Percentiles rank a stretch among this genome's conserved stretches.
These are phyloP conservation scores for Saxicola maurus DNA, from an alignment of 2,797 vertebrate genomes.

Conservation along the genomic window DNA sequence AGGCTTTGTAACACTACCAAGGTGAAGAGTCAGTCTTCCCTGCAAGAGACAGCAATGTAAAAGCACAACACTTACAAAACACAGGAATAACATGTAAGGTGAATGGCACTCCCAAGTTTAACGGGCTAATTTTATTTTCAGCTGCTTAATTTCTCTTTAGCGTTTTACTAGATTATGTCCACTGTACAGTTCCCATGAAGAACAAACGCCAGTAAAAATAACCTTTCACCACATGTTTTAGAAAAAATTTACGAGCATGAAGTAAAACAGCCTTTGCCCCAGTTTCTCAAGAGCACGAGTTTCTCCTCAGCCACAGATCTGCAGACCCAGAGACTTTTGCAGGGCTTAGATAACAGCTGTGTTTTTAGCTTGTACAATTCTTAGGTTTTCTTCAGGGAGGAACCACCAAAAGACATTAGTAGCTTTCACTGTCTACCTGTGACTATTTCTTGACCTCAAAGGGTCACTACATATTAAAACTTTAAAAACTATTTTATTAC, in stretches of 20 bases:
- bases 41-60: background rate
- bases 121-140: background rate
- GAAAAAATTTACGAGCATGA: background rate
- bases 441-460: background rate
- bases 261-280: background rate
- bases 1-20: background rate
- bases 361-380: background rate
- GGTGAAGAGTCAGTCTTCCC: background rate
- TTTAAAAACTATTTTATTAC: background rate
- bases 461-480: background rate
- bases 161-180: background rate
- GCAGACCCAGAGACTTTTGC: background rate
- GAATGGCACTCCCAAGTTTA: background rate
- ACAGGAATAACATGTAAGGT: fast-evolving
- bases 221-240: background rate
- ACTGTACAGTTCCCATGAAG: background rate
- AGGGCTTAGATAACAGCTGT: background rate
- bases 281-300: background rate
- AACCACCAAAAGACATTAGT: background rate
- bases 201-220: background rate
- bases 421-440: background rate
- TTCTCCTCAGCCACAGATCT: background rate
- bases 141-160: background rate
- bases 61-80: background rate
- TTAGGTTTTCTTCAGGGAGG: background rate